Percentiles rank a stretch among this genome's conserved stretches.
Conservation (phyloP, 2,797 vertebrate species). For the Heliangelus exortis region DNA sequence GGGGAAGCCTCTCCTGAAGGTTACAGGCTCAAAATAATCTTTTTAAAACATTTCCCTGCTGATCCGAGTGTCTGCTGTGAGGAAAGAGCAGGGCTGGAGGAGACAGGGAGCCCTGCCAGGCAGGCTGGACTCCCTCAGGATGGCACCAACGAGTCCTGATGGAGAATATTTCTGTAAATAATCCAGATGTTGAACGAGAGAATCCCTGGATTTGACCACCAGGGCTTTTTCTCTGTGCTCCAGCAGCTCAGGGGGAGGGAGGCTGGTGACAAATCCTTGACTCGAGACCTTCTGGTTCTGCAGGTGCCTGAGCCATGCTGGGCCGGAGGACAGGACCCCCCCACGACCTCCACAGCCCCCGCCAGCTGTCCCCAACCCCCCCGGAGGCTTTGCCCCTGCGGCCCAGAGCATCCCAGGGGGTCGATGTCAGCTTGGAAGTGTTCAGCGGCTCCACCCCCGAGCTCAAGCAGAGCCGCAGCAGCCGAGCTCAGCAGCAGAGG, state of each 20-base stretch:
- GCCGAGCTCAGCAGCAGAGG: constrained; percentile 49
- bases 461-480: constrained; percentile 32
- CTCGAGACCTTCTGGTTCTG: neutral
- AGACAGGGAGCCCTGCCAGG: accelerated
- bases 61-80: accelerated
- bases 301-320: constrained; percentile 90
- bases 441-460: constrained; percentile 49
- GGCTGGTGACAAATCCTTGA: neutral
- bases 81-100: neutral
- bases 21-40: neutral
- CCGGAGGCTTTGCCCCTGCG: constrained; percentile 56
- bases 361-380: constrained; percentile 62
- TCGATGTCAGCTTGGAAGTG: constrained; percentile 78
- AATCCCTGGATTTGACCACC: accelerated
- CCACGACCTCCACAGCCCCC: constrained; percentile 71
- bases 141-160: accelerated
- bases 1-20: neutral
- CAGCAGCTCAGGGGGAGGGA: neutral
- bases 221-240: neutral
- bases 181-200: accelerated
- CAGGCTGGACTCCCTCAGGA: neutral
- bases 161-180: neutral
- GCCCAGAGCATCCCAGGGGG: constrained; percentile 67
- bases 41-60: neutral
- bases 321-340: constrained; percentile 83